Conservation (phyloP, 2,888 invertebrate genomes). For the Crossocerus cetratus region DNA sequence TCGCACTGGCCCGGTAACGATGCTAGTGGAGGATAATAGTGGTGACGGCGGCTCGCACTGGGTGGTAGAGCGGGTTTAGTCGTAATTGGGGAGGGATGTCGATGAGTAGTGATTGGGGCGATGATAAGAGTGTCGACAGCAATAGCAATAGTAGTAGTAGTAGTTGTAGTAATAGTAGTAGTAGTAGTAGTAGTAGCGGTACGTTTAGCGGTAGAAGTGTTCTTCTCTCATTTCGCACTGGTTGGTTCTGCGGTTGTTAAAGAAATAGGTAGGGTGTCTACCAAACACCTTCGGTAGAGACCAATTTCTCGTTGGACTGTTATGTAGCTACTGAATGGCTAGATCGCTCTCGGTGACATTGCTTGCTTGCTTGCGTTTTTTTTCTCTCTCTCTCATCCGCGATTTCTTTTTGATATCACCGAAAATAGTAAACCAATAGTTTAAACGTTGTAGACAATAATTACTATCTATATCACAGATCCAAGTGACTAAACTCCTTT, state of each 20-base stretch:
- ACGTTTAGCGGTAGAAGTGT: slow-evolving; percentile 55
- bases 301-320: slow-evolving; percentile 59
- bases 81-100: slow-evolving; percentile 56
- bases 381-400: no score
- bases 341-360: slow-evolving; percentile 71
- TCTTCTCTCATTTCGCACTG: slow-evolving; percentile 33
- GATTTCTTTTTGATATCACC: slow-evolving; percentile 64
- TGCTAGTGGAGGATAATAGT: slow-evolving; percentile 30
- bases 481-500: slow-evolving; percentile 77
- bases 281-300: slow-evolving; percentile 70
- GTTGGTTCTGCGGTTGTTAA: slow-evolving; percentile 41
- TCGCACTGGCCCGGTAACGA: slow-evolving; percentile 48
- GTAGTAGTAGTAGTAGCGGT: slow-evolving; percentile 47
- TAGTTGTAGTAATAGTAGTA: slow-evolving; percentile 42
- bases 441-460: slow-evolving; percentile 75
- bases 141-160: slow-evolving; percentile 33
- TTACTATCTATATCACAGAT: slow-evolving; percentile 78
- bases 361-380: no score
- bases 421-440: slow-evolving; percentile 73
- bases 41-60: slow-evolving; percentile 42
- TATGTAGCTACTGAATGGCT: no score
- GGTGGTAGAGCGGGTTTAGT: slow-evolving; percentile 59
- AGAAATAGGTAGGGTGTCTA: slow-evolving; percentile 68
- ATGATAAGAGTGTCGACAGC: slow-evolving; percentile 35
- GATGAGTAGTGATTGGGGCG: slow-evolving; percentile 43